Evolutionary conservation across 2,888 invertebrate genomes (phyloP).

Genomic region (Microchrysa polita): DNA sequence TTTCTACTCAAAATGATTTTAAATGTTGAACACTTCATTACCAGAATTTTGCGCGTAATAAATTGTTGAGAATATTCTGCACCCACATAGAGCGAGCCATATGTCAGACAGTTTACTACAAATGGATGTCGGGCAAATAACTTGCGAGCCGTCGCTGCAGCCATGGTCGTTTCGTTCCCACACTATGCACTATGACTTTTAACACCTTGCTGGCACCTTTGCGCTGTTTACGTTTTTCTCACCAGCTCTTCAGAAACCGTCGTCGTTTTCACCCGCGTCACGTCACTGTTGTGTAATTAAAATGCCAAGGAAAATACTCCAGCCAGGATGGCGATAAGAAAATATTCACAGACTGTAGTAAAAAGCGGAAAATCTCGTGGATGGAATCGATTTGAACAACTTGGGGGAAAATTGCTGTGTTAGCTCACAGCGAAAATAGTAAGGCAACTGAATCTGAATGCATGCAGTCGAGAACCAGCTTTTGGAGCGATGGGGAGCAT

Average conservation of each 20-base stretch:
- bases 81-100: constrained; percentile 80
- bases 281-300: constrained; percentile 12
- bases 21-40: constrained; percentile 62
- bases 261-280: neutral
- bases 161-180: neutral
- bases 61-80: constrained; percentile 85
- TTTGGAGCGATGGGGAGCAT: constrained; percentile 4
- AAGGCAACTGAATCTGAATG: constrained; percentile 23
- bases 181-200: too few relatives aligned
- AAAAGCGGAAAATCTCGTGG: neutral
- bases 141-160: constrained; percentile 39
- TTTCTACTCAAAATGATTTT: constrained; percentile 42
- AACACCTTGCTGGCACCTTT: neutral
- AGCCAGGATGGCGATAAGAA: neutral
- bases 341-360: neutral
- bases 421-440: constrained; percentile 8
- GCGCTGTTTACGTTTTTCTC: neutral
- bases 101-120: constrained; percentile 70
- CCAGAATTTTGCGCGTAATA: constrained; percentile 73
- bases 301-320: constrained; percentile 1
- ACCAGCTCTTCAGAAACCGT: neutral
- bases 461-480: constrained; percentile 11
- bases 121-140: constrained; percentile 67
- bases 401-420: constrained; percentile 1
- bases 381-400: neutral